Evolutionary conservation across 1,140 invertebrate species (phyloP).

Genomic region (Sinella curviseta): DNA sequence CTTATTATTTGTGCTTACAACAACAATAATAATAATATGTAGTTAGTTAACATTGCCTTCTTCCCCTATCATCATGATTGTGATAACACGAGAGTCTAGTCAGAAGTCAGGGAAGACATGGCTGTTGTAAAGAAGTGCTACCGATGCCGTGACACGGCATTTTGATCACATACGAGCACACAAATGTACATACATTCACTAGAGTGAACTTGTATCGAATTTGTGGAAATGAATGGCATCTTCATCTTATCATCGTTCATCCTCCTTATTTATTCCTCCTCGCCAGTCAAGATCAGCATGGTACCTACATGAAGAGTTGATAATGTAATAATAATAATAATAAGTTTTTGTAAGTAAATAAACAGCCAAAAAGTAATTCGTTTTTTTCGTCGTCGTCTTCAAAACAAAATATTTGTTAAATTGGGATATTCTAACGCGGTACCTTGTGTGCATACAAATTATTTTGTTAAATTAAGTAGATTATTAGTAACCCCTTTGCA

Average conservation of each 20-base stretch:
- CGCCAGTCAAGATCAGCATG: background rate
- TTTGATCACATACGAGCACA: background rate
- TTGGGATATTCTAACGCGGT: too few species aligned
- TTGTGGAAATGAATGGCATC: background rate
- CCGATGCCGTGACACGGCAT: background rate
- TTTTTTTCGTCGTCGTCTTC: too few species aligned
- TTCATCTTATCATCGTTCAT: background rate
- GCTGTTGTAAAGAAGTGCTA: background rate
- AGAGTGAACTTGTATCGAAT: background rate
- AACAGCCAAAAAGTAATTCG: too few species aligned
- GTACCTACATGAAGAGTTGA: background rate
- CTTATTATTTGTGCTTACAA: background rate
- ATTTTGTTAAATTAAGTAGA: too few species aligned
- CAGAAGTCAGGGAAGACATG: too few species aligned
- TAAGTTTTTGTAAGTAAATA: too few species aligned
- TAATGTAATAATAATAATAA: too few species aligned
- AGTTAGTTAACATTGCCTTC: background rate
- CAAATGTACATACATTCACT: background rate
- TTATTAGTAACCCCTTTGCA: too few species aligned
- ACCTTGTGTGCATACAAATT: too few species aligned
- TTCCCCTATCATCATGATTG: too few species aligned
- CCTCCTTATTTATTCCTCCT: background rate
- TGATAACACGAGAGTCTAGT: too few species aligned
- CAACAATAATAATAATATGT: background rate
- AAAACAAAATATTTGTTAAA: too few species aligned